Evolutionary conservation across 2,113 vertebrate genomes (phyloP).

Genomic region (Chelonoidis abingdonii): DNA sequence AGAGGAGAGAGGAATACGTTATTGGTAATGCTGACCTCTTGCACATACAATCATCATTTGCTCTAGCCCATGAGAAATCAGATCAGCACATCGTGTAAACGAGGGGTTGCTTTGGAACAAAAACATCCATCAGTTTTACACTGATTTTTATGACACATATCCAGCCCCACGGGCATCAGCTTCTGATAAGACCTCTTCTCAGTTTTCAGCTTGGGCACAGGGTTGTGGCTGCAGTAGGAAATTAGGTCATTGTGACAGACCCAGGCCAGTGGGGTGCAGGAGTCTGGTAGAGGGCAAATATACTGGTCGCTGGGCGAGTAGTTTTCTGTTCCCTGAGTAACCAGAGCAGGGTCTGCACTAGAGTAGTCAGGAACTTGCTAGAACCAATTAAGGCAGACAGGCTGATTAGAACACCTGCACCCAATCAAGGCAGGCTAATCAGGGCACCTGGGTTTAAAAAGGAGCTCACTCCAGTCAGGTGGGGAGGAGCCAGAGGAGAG

Average conservation of each 20-base stretch:
- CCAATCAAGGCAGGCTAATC: no score
- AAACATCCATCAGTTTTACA: background rate
- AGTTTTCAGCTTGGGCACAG: fast-evolving
- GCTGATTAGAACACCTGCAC: no score
- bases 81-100: background rate
- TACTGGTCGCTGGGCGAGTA: no score
- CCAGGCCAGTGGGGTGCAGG: no score
- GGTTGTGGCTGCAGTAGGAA: background rate
- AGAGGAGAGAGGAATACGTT: background rate
- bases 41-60: background rate
- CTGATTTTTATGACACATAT: background rate
- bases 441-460: no score
- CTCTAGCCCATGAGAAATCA: background rate
- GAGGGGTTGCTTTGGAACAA: background rate
- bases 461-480: no score
- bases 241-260: background rate
- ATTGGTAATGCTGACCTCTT: background rate
- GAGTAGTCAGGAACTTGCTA: no score
- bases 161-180: background rate
- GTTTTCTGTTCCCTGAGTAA: no score
- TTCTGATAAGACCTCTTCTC: fast-evolving
- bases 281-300: no score
- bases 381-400: no score
- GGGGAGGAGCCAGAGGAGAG: no score
- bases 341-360: no score